Base-by-base conservation (phyloP, 2,888 invertebrate species). In the Pseudanteris insignis region DNA sequence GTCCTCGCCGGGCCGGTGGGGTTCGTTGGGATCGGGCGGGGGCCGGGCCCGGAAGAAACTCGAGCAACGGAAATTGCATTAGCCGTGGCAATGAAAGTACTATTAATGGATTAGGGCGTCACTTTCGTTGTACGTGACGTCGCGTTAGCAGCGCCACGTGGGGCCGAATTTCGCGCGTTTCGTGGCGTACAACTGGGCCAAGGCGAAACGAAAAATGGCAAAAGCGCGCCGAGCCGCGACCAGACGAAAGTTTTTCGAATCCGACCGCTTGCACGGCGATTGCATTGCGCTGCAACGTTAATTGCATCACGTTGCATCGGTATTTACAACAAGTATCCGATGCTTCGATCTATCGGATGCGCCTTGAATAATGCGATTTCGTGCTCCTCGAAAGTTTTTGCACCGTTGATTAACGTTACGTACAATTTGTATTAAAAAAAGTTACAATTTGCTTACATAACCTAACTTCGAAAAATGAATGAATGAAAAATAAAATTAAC, bases 31-130 rank as follows among this genome's bases (percentile, higher is more conserved):
- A n/a, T 3, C 24, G n/a, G n/a, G n/a, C n/a, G n/a, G n/a, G n/a
- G n/a, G n/a, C n/a, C n/a, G n/a, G 32, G 25, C n/a, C n/a, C n/a
- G n/a, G 50, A 40, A 26, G 15, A 41, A 21, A 28, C 28, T 2
- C 47, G 54, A 12, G 33, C 38, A 33, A 55, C 40, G 40, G 55
- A 48, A 41, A 57, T 50, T 44, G 15, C 38, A 43, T 43, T 58
- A 48, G 38, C 57, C 57, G 50, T 58, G 57, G 44, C 43, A 58
- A 58, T 50, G 57, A 58, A 58, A 58, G 48, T 18, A 13, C 28
- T 41, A 34, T 40, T 33, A 54, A 46, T 38, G 29, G 32, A 10
- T 8, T 25, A 11, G 30, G 18, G 7, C 18, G 13, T 24, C 9
- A 12, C 9, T 34, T 25, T 28, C 30, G 30, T 2, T 11, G 10